Conservation (phyloP, 2,113 vertebrate genomes). For the Xenopus tropicalis region DNA sequence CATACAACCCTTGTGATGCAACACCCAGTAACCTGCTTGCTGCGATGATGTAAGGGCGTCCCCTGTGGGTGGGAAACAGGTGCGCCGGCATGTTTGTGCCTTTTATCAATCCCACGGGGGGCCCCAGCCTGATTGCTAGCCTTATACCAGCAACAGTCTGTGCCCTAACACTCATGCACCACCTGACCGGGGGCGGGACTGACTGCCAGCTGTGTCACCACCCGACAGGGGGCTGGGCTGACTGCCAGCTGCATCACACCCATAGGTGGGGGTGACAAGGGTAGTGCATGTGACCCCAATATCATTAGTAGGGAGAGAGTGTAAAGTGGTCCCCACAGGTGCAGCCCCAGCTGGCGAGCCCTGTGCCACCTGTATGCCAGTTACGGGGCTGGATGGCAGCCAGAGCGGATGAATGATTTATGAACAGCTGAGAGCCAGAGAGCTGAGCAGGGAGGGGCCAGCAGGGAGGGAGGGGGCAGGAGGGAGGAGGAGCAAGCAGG, state of each 20-base stretch:
- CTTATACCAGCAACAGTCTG: no score
- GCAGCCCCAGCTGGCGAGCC: background rate
- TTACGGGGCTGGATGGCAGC: conserved; percentile 3
- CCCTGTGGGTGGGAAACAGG: conserved; percentile 4
- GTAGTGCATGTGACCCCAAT: no score
- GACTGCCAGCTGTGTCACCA: background rate
- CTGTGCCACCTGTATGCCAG: conserved; percentile 1
- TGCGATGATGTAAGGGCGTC: conserved; percentile 20
- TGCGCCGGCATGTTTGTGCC: conserved; percentile 10
- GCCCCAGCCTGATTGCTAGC: background rate
- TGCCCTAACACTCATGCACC: background rate
- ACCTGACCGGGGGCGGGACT: conserved; percentile 4
- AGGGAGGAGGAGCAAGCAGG: background rate
- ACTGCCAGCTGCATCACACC: background rate
- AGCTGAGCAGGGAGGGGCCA: background rate
- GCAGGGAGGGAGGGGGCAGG: background rate
- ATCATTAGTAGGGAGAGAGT: background rate
- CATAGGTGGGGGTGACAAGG: background rate
- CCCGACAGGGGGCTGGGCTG: conserved; percentile 3
- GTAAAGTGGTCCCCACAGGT: no score
- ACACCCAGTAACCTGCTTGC: conserved; percentile 16
- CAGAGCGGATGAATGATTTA: conserved; percentile 37
- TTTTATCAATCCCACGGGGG: background rate
- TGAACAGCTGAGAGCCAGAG: conserved; percentile 37
- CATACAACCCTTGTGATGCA: conserved; percentile 27